phyloP scores from a whole-genome alignment of 2,113 vertebrate genomes.

The Cryptomyrus ogoouensis region DNA sequence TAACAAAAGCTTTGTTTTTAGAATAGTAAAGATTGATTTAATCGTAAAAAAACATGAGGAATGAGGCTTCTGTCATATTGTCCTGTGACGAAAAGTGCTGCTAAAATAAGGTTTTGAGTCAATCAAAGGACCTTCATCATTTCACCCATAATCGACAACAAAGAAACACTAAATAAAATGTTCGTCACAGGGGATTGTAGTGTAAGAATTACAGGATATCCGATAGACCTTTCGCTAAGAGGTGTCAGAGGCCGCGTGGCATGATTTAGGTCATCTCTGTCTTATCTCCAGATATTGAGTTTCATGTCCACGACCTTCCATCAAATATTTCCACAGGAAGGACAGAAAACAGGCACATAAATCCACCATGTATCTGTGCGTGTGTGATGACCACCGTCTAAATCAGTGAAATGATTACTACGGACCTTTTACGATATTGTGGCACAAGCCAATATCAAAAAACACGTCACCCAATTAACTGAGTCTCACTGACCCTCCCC shows the following conservation, averaged over 20 bases:
- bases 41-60: not conserved
- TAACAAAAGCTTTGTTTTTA: not conserved
- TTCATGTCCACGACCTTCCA: not conserved
- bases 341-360: not conserved
- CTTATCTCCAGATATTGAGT: not conserved
- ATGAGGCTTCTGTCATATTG: not conserved
- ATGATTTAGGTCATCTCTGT: not conserved
- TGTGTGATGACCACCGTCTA: not conserved
- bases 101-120: not conserved
- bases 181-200: not conserved
- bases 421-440: not conserved
- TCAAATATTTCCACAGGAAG: conserved; percentile 1
- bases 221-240: not conserved
- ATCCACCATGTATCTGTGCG: not conserved
- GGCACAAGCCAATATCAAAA: not conserved
- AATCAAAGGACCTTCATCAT: not conserved
- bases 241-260: not conserved
- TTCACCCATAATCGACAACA: not conserved
- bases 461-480: not conserved
- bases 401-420: not conserved
- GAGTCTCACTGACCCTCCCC: not conserved
- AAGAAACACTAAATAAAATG: not conserved
- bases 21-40: not conserved
- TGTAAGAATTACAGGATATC: not conserved
- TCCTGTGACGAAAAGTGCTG: not conserved